phyloP scores from a whole-genome alignment of 2,113 vertebrate genomes.

The Ammodytes dubius region DNA sequence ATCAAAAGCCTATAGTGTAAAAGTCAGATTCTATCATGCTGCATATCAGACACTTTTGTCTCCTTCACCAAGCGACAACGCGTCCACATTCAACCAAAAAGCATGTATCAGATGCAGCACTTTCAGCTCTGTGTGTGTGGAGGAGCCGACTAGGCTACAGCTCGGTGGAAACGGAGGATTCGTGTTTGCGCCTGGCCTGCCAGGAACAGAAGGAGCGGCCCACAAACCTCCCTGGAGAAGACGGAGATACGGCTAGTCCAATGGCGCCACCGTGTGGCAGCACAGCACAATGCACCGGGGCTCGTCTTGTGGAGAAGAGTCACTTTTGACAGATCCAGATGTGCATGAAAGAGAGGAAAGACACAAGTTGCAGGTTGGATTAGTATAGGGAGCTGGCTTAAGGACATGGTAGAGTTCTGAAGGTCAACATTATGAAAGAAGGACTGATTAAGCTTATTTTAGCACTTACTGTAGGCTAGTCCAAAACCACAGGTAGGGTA shows the following conservation, averaged over 20 bases:
- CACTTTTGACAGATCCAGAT: conserved; percentile 29
- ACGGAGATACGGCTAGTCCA: not conserved
- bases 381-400: not conserved
- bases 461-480: not conserved
- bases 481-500: not conserved
- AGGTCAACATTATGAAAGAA: not conserved
- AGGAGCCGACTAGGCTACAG: conserved; percentile 38
- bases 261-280: conserved; percentile 65
- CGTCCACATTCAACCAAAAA: conserved; percentile 22
- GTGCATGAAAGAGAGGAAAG: not conserved
- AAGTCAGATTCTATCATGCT: not conserved
- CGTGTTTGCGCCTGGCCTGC: conserved; percentile 48
- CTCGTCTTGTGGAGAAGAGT: not conserved
- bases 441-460: not conserved
- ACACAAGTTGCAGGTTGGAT: not conserved
- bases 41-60: conserved; percentile 1
- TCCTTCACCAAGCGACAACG: not conserved
- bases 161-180: conserved; percentile 37
- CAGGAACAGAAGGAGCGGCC: conserved; percentile 64
- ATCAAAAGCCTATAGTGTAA: not conserved
- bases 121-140: conserved; percentile 43
- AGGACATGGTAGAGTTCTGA: not conserved
- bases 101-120: conserved; percentile 37
- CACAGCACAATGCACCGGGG: not conserved
- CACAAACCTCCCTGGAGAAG: conserved; percentile 44